phyloP scores from a whole-genome alignment of 1,140 invertebrate species.

The Daktulosphaira vitifoliae region DNA sequence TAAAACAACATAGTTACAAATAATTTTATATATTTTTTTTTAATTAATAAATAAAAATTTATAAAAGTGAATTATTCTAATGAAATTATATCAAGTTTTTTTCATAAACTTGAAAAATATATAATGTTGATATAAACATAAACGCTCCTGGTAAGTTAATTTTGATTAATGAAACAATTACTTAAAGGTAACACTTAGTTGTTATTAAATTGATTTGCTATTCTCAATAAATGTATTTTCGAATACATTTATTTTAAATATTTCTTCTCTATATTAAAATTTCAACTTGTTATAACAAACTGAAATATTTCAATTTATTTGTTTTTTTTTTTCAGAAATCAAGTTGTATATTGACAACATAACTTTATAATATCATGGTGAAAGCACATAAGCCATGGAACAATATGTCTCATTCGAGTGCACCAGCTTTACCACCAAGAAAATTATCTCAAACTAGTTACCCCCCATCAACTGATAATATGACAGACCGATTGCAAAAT shows the following conservation, averaged over 20 bases:
- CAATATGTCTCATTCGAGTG: slow-evolving; percentile 13
- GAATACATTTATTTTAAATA: no score
- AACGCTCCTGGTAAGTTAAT: slow-evolving; percentile 32
- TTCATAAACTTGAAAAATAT: background rate
- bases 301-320: no score
- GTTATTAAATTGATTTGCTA: background rate
- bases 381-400: slow-evolving; percentile 20
- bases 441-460: slow-evolving; percentile 35
- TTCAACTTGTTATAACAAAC: no score
- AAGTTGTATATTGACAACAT: slow-evolving; percentile 11
- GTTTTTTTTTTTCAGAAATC: slow-evolving; percentile 20
- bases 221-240: background rate
- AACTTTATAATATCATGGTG: slow-evolving; percentile 8
- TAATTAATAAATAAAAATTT: no score
- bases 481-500: slow-evolving; percentile 37
- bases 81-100: no score
- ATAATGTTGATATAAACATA: slow-evolving; percentile 22
- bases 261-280: no score
- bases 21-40: no score
- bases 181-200: background rate
- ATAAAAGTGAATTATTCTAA: no score
- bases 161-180: slow-evolving; percentile 23
- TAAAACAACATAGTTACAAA: no score
- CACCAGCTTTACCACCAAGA: slow-evolving; percentile 47
- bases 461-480: slow-evolving; percentile 35